Conservation (phyloP, 2,888 invertebrate species). For the Lepidochrysops patricia region DNA sequence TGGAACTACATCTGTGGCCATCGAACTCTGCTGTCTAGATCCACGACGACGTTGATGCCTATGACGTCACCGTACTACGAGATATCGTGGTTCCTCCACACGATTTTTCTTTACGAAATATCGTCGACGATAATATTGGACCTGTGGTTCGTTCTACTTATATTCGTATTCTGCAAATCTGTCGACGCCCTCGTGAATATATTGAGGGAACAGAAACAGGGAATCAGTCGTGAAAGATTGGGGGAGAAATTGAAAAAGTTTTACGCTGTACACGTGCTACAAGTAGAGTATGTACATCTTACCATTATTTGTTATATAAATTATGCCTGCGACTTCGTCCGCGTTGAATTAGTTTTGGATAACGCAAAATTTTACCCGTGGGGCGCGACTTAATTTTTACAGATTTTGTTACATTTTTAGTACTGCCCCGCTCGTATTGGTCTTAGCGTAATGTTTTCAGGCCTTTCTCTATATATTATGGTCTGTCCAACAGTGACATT, state of each 20-base stretch:
- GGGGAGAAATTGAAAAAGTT: conserved; percentile 36
- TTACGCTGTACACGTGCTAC: conserved; percentile 36
- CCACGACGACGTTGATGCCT: conserved; percentile 45
- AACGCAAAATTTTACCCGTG: too few species aligned
- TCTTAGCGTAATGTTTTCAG: too few species aligned
- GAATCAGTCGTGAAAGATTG: conserved; percentile 33
- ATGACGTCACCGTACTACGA: conserved; percentile 48
- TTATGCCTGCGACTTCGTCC: too few species aligned
- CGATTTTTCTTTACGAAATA: conserved; percentile 36
- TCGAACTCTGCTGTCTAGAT: conserved; percentile 38
- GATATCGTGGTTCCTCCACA: conserved; percentile 41
- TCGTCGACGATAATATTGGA: conserved; percentile 37
- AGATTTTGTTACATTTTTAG: too few species aligned
- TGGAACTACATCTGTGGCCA: conserved; percentile 39
- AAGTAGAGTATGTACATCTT: conserved; percentile 43
- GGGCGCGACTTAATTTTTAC: too few species aligned
- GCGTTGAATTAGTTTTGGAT: too few species aligned
- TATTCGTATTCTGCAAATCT: conserved; percentile 38
- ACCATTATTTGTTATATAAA: too few species aligned
- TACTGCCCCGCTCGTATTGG: too few species aligned
- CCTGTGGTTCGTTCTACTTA: conserved; percentile 45
- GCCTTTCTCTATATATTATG: too few species aligned
- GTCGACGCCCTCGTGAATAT: conserved; percentile 34
- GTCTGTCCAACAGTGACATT: too few species aligned
- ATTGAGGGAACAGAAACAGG: conserved; percentile 28